Conservation (phyloP, 2,888 invertebrate species). For the Lottia gigantea region DNA sequence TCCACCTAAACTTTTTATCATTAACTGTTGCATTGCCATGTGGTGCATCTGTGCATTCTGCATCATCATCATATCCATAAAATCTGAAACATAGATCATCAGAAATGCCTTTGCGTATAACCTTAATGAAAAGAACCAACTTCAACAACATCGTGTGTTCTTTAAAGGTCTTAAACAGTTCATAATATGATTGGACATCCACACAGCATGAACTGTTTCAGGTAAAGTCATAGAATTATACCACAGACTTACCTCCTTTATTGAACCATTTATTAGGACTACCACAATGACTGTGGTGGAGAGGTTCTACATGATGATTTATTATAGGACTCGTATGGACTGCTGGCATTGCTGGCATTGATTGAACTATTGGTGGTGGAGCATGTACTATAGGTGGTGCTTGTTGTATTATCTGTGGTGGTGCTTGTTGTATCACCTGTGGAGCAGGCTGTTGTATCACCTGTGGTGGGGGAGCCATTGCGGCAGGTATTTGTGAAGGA, state of each 20-base stretch:
- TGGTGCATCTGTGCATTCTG: conserved; percentile 62
- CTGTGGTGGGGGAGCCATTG: background rate
- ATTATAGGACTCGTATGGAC: conserved; percentile 26
- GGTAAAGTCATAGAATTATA: no score
- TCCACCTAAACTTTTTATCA: conserved; percentile 45
- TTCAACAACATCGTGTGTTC: no score
- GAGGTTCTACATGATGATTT: conserved; percentile 31
- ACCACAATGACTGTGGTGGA: conserved; percentile 2
- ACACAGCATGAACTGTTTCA: no score
- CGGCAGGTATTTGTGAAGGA: background rate
- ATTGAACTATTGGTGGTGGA: conserved; percentile 16
- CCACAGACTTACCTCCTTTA: conserved; percentile 38
- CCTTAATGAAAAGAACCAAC: no score
- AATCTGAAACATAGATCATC: conserved; percentile 39
- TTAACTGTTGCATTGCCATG: conserved; percentile 58
- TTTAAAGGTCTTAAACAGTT: no score
- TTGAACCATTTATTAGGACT: conserved; percentile 34
- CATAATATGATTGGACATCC: no score
- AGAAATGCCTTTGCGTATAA: no score
- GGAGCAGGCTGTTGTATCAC: conserved; percentile 6
- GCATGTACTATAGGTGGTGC: conserved; percentile 28
- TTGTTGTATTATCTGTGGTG: conserved; percentile 24
- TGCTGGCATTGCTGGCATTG: conserved; percentile 22
- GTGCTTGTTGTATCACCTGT: conserved; percentile 20
- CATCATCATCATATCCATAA: conserved; percentile 63